Evolutionary conservation across 1,140 invertebrate species (phyloP).

Genomic region (Diploscapter pachys): DNA sequence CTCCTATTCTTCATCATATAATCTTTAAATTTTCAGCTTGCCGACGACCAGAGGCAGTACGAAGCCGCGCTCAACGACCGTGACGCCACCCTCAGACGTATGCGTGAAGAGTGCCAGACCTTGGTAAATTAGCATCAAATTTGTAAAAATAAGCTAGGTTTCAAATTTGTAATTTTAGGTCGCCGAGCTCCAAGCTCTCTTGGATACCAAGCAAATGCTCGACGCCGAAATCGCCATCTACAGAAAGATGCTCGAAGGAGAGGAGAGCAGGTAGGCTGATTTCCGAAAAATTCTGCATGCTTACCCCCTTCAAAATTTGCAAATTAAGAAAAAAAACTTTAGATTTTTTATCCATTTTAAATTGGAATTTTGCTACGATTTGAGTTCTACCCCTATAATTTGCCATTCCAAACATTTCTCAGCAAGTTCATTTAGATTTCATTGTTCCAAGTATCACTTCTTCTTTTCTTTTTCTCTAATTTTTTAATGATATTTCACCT

Average conservation of each 20-base stretch:
- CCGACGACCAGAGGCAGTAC: constrained; percentile 58
- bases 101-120: constrained; percentile 58
- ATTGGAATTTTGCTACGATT: too few species aligned
- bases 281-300: too few species aligned
- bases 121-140: constrained; percentile 17
- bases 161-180: constrained; percentile 19
- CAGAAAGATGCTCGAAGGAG: constrained; percentile 57
- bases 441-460: too few species aligned
- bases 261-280: constrained; percentile 46
- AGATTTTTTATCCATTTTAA: too few species aligned
- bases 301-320: too few species aligned
- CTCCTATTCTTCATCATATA: neutral
- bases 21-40: constrained; percentile 57
- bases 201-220: constrained; percentile 62
- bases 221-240: constrained; percentile 59
- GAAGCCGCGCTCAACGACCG: constrained; percentile 58
- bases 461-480: too few species aligned
- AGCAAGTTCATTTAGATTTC: too few species aligned
- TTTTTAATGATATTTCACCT: too few species aligned
- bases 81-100: constrained; percentile 55
- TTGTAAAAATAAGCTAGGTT: too few species aligned
- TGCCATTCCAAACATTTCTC: too few species aligned
- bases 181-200: constrained; percentile 61
- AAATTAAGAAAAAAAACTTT: too few species aligned
- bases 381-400: too few species aligned